These are phyloP conservation scores for Thymelicus acteon DNA, from an alignment of 2,888 invertebrate genomes.

Conservation along the genomic window DNA sequence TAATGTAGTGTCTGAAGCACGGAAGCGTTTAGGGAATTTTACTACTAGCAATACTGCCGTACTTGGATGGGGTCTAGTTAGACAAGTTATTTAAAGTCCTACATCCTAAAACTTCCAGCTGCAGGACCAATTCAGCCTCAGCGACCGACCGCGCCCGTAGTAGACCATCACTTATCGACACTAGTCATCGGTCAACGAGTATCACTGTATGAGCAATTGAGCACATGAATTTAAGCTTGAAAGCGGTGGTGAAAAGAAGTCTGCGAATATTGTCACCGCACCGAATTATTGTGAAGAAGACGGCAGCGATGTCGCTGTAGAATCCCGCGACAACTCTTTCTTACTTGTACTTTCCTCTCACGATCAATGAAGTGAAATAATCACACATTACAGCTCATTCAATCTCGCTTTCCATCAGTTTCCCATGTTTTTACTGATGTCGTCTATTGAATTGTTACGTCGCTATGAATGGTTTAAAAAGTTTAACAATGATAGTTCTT, in stretches of 20 bases:
- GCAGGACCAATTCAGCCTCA: too few species aligned
- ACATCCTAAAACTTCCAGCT: too few species aligned
- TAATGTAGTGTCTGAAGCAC: too few species aligned
- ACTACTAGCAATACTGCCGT: too few species aligned
- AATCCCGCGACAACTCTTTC: constrained; percentile 5
- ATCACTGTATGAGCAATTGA: too few species aligned
- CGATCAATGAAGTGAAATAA: constrained; percentile 26
- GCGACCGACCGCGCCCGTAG: too few species aligned
- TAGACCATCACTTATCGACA: too few species aligned
- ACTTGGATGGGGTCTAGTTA: too few species aligned
- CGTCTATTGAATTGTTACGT: constrained; percentile 21
- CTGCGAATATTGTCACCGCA: background rate
- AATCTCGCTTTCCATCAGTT: constrained; percentile 30
- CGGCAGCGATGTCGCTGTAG: background rate
- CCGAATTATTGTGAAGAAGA: background rate
- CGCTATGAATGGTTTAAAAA: constrained; percentile 20
- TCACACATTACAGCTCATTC: constrained; percentile 22
- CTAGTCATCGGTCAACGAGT: too few species aligned
- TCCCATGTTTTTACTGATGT: constrained; percentile 26
- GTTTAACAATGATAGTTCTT: background rate
- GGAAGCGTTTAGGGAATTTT: too few species aligned
- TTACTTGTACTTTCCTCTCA: constrained; percentile 28
- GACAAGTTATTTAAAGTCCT: too few species aligned
- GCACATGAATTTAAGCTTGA: background rate
- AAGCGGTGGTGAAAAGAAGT: background rate